These are phyloP conservation scores for Procambarus virginalis DNA, from an alignment of 1,140 invertebrate genomes.

Conservation along the genomic window DNA sequence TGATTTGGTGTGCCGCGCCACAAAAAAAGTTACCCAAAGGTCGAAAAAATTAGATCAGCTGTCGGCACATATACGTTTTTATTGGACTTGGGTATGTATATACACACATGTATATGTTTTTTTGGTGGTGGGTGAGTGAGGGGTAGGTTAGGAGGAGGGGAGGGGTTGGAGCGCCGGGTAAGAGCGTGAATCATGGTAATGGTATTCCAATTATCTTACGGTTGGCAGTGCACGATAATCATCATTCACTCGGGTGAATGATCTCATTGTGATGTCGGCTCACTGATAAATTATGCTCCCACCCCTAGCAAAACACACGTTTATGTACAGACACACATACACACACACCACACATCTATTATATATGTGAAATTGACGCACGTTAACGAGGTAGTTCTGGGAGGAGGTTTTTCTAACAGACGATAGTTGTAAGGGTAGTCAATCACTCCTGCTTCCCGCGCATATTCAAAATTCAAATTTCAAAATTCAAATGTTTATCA, in stretches of 20 bases:
- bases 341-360: not conserved
- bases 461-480: too few relatives aligned
- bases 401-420: too few relatives aligned
- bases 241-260: not conserved
- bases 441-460: too few relatives aligned
- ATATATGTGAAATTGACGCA: not conserved
- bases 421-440: too few relatives aligned
- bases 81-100: too few relatives aligned
- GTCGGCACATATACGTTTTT: too few relatives aligned
- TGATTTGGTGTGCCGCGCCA: not conserved
- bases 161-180: not conserved
- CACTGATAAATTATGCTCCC: not conserved
- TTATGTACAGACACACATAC: not conserved
- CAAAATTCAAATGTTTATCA: too few relatives aligned
- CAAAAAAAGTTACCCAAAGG: not conserved
- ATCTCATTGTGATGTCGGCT: not conserved
- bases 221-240: slow-evolving; percentile 4
- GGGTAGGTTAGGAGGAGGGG: too few relatives aligned
- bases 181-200: not conserved
- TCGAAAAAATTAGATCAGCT: too few relatives aligned
- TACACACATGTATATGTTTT: too few relatives aligned
- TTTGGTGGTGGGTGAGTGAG: too few relatives aligned
- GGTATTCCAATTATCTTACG: not conserved
- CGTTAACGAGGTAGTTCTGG: too few relatives aligned
- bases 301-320: not conserved